Base-by-base conservation (phyloP, 2,113 vertebrate genomes). In the Apaloderma vittatum region DNA sequence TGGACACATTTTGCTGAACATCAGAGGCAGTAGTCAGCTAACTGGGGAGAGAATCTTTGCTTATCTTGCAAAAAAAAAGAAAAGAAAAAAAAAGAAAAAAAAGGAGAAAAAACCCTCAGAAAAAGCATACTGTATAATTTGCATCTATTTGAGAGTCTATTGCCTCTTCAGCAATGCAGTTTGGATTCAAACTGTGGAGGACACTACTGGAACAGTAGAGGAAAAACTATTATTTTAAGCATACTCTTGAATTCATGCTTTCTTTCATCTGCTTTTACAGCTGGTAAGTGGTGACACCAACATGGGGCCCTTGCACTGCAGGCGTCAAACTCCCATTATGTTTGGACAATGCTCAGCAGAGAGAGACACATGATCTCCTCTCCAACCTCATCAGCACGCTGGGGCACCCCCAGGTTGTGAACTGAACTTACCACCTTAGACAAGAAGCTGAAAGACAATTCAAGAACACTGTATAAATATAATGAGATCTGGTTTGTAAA, bases 281-380 rank as follows among this genome's bases (percentile, higher is more conserved):
- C 29, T 59, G 37, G 36, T 27, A 32, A n/a, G 30, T 4, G 15
- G 8, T 29, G 65, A 45, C 36, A 37, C 3, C 16, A 48, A 27
- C 7, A 61, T 1, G 6, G 8, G 20, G 20, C 27, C 29, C 34
- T 73, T 40, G 29, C 2, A 0, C 45, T 48, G 5, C 26, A 37
- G 46, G 18, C 34, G 54, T 72, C 40, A 48, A 34, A 32, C 40
- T 71, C 6, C 26, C 36, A 6, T 30, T 48, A 1, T 7, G 30
- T 23, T n/a, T 15, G 26, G 40, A 11, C 48, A 84, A 24, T 0
- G 1, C 2, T 2, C 21, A 15, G 26, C 11, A 49, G 57, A 5
- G 9, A 22, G 36, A 36, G 58, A 46, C 11, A 4, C 1, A 3
- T 34, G 19, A 6, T 8, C 45, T 19, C 19, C 51, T 34, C 26